Evolutionary conservation across 2,888 invertebrate genomes (phyloP), one percentile per base, ranked within the genome.

Genomic region (Xylota segnis): DNA sequence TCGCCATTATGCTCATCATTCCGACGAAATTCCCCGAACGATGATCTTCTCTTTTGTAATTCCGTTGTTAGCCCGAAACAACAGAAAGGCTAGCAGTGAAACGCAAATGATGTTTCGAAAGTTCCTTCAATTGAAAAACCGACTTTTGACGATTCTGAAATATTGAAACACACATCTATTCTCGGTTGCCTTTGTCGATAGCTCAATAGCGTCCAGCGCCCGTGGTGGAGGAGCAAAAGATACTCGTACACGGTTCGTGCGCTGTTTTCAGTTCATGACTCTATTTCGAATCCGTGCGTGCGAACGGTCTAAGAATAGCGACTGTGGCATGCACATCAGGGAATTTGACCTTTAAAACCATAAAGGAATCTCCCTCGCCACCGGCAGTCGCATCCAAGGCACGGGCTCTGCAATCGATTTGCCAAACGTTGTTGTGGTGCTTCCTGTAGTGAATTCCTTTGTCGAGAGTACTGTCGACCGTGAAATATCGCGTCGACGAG

Each of bases 321-420:
- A 16, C 43, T 52, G 27, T 12, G 45, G 65, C 27, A 68, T 70
- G 77, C 61, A 23, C 43, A 56, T 18, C 9, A 43, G 43, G 74
- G 78, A 83, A 83, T 74, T 32, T 83, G 83, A 83, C 83, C 83
- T 83, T 83, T 83, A 83, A 74, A 77, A 52, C 47, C 52, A 72
- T 61, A 72, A 59, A 77, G 76, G 83, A 83, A 83, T 83, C 61
- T 59, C 65, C 61, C 58, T 16, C 29, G 29, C 9, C 47, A 59
- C 9, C 37, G 23, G 58, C 18, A 32, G 27, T 18, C 32, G 10
- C 34, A 74, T 61, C 32, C 32, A 12, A 37, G 37, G 10, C 68
- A 54, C 54, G 75, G 54, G 6, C 1, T 1, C 29, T 68, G 16
- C 34, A 34, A 82, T 68, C 45, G 74, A 81, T 68, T 71, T 58